These are phyloP conservation scores for Daktulosphaira vitifoliae DNA, from an alignment of 1,140 invertebrate genomes.

Conservation along the genomic window DNA sequence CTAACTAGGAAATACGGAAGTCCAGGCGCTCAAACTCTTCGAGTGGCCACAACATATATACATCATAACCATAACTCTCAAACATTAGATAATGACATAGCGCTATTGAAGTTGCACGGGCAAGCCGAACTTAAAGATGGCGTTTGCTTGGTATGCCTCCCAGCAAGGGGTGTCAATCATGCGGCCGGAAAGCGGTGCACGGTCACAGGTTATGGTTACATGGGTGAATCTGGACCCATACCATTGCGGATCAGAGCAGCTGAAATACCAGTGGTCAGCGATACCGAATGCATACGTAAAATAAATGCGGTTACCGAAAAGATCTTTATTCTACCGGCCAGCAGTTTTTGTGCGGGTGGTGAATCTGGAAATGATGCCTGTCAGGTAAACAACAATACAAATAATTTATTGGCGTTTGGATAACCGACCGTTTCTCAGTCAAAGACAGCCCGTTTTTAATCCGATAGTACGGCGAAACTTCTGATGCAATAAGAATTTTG, in stretches of 20 bases:
- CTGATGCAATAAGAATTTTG: no score
- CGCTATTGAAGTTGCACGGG: constrained; percentile 79
- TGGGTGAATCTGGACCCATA: constrained; percentile 90
- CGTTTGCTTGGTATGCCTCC: constrained; percentile 77
- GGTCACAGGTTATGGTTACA: constrained; percentile 88
- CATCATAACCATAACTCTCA: constrained; percentile 95
- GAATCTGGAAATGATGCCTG: constrained; percentile 88
- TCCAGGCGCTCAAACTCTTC: constrained; percentile 75
- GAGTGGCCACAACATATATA: constrained; percentile 86
- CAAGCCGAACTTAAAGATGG: constrained; percentile 81
- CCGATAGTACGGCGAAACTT: no score
- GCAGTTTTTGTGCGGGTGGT: constrained; percentile 86
- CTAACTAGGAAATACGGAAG: constrained; percentile 76
- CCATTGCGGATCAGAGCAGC: constrained; percentile 79
- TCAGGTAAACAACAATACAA: constrained; percentile 57
- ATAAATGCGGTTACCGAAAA: constrained; percentile 90
- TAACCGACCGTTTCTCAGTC: no score
- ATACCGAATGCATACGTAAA: constrained; percentile 81
- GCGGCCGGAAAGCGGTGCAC: constrained; percentile 80
- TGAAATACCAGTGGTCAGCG: constrained; percentile 85
- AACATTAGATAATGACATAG: constrained; percentile 92
- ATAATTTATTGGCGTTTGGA: no score
- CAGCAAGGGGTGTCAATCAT: constrained; percentile 73
- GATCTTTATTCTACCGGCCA: constrained; percentile 82
- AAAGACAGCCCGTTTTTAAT: no score